These are phyloP conservation scores for Phoenicopterus ruber DNA, from an alignment of 2,113 vertebrate genomes.

Conservation along the genomic window DNA sequence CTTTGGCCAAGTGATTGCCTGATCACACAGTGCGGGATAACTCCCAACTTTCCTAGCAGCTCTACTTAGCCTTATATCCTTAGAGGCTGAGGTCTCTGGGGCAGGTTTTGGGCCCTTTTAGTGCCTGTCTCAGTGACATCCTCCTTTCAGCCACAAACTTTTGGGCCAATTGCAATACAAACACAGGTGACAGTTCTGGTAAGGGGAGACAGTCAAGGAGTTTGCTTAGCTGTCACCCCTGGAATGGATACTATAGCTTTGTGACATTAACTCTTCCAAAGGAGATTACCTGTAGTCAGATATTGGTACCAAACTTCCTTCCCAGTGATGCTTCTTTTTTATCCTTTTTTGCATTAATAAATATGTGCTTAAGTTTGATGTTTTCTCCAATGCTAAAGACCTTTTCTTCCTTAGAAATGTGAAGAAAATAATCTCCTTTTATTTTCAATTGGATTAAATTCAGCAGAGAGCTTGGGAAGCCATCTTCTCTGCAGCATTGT, in stretches of 20 bases:
- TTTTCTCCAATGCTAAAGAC: neutral
- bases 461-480: neutral
- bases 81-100: neutral
- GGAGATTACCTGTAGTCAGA: neutral
- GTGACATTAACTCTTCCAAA: neutral
- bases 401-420: neutral
- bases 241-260: neutral
- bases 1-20: neutral
- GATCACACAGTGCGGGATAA: neutral
- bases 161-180: neutral
- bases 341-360: neutral
- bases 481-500: conserved; percentile 7
- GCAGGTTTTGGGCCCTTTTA: neutral
- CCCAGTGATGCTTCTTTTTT: neutral
- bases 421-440: conserved; percentile 26
- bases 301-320: neutral
- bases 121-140: neutral
- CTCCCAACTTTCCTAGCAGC: neutral
- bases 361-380: neutral
- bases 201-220: neutral
- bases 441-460: conserved; percentile 31
- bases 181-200: neutral
- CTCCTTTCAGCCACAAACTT: neutral
- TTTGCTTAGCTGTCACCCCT: neutral
- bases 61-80: neutral